Base-by-base conservation (phyloP, 2,797 vertebrate species). In the Dallia pectoralis region DNA sequence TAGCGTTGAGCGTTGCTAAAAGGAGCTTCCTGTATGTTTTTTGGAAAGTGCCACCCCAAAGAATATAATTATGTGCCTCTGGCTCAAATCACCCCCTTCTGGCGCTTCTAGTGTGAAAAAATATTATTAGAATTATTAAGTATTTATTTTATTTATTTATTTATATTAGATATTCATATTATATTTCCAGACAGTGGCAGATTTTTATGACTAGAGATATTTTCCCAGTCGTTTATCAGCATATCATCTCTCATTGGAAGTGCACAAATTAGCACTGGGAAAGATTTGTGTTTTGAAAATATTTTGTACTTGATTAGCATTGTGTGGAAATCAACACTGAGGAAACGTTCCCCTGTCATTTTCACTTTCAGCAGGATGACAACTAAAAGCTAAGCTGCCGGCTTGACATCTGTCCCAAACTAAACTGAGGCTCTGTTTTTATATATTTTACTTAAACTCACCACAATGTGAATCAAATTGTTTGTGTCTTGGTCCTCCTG, bases 191-290 rank as follows among this genome's bases (percentile, higher is more conserved):
- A 12, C 14, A 30, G 40, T 33, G 15, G 18, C 3, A 4, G 47
- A 67, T 64, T 47, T 40, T 22, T 27, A 30, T 22, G 27, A 69
- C 47, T 30, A 71, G 53, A 75, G 59, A 36, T 49, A 62, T 76
- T 78, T 87, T 83, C 83, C 73, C 77, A 83, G 78, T 71, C 67
- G 56, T 79, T 77, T 70, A 73, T 74, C 72, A 33, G 71, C 72
- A 36, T 65, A 63, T 32, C 29, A 74, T 72, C 69, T 72, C 61
- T 65, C n/a, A 6, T 25, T 36, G 47, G n/a, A 47, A 36, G 25
- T 27, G 73, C 36, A 29, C 1, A 59, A 70, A 73, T 74, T 4
- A 27, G 9, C 25, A 59, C 71, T 22, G 56, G 63, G 67, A 77
- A 65, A 40, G 56, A 61, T 49, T 74, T 77, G 66, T 75, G 49